A percentile compares a stretch with the other conserved stretches of the same genome.
These are phyloP conservation scores for Trididemnum clinides DNA, from an alignment of 23 tunicate species.

Conservation along the genomic window DNA sequence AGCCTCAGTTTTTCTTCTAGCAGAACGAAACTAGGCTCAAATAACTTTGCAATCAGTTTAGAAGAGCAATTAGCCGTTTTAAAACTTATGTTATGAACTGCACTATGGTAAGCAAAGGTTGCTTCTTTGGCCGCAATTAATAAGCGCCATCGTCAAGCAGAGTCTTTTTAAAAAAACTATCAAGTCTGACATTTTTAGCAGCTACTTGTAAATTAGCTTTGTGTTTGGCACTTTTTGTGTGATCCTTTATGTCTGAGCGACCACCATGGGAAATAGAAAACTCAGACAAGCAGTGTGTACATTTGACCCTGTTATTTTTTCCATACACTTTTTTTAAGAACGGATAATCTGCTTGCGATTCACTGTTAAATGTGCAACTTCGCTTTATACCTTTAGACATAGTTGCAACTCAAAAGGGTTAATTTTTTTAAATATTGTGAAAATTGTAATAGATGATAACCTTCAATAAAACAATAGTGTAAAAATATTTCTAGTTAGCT, in stretches of 20 bases:
- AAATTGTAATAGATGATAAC: not conserved
- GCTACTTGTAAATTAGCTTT: conserved; percentile 23
- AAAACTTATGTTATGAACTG: conserved; percentile 18
- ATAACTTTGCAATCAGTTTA: no score
- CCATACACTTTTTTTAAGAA: no score
- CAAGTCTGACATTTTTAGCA: conserved; percentile 4
- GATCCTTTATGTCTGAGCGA: not conserved
- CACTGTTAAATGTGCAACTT: not conserved
- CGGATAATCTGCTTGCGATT: not conserved
- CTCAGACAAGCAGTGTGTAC: no score
- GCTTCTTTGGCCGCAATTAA: no score
- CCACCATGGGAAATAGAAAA: not conserved
- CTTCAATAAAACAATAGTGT: no score
- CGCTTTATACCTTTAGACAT: not conserved
- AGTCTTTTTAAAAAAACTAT: conserved; percentile 16
- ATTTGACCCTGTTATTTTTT: not conserved
- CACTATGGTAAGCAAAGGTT: no score
- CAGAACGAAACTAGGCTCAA: not conserved
- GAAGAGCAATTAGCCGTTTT: conserved; percentile 13
- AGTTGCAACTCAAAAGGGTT: not conserved
- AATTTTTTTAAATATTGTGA: not conserved
- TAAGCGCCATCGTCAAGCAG: conserved; percentile 21
- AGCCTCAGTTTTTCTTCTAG: conserved; percentile 14
- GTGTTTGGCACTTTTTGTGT: conserved; percentile 2
- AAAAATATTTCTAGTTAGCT: no score